Percentiles rank a stretch among this genome's conserved stretches.
Conservation (phyloP, 92 coral and sea anemone genomes). For the Bergia puertoricense region DNA sequence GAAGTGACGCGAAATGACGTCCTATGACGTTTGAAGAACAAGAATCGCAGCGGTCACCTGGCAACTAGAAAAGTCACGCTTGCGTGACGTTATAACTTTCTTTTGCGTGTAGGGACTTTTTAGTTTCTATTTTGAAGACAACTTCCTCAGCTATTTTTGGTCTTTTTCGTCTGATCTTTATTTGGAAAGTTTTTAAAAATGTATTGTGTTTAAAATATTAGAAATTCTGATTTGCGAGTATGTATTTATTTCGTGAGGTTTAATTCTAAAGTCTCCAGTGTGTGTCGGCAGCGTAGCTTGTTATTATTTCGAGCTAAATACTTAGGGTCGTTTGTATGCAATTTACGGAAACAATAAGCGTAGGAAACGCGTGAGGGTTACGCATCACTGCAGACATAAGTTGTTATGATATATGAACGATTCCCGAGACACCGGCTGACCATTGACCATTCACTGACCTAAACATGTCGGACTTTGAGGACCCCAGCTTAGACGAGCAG, state of each 20-base stretch:
- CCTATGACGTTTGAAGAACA: constrained; percentile 4
- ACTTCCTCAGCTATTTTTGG: constrained; percentile 9
- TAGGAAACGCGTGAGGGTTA: constrained; percentile 27
- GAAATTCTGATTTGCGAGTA: too few relatives aligned
- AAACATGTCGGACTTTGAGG: constrained; percentile 25
- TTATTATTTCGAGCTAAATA: constrained; percentile 2
- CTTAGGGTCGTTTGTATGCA: not conserved
- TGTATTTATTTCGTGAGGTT: not conserved
- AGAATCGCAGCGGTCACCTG: constrained; percentile 13
- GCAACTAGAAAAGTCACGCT: constrained; percentile 36
- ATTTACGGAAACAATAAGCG: constrained; percentile 28
- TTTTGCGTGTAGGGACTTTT: constrained; percentile 27
- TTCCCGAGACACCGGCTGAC: not conserved
- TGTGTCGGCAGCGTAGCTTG: not conserved
- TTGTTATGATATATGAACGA: not conserved
- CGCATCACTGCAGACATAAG: not conserved
- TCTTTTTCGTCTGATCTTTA: not conserved
- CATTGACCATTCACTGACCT: not conserved
- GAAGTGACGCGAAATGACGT: constrained; percentile 32
- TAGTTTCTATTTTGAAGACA: constrained; percentile 7
- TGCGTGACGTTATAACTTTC: constrained; percentile 38
- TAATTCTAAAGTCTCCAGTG: not conserved
- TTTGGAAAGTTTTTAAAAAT: not conserved
- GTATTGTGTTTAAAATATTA: not conserved
- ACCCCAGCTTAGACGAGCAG: constrained; percentile 32